Evolutionary conservation across 2,113 vertebrate species (phyloP), one percentile per base, ranked within the genome.

Genomic region (Percopsis transmontana): DNA sequence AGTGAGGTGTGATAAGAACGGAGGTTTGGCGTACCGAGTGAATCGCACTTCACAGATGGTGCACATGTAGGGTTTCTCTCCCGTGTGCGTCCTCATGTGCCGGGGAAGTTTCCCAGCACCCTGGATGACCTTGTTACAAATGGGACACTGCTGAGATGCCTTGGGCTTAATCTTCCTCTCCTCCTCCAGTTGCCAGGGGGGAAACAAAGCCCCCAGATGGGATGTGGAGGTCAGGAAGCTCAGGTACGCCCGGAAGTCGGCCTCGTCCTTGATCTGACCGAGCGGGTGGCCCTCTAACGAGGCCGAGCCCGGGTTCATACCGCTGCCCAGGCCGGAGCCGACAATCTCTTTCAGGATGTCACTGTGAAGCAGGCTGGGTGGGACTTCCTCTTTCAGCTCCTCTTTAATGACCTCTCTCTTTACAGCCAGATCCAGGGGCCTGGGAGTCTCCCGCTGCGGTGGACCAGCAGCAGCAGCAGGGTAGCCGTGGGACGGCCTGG

Each of bases 1-100:
- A 33, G 27, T 33, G 5, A 33, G 27, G 8, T 5, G 48, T 50
- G 8, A 27, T 38, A 23, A 16, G 11, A 40, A 18, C 57, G 21
- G 27, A 38, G 18, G 23, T 68, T 45, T 52, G 3, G 76, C 94
- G 50, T 87, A 99, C 97, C 97, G 97, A 91, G 97, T 99, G 83
- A 99, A 99, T 78, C 96, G 95, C 65, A 99, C 97, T 89, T 98
- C 96, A 62, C 97, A 99, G 93, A 99, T 98, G 81, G 81, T 97
- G 89, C 97, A 99, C 95, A 98, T 97, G 82, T 99, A 99, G 18
- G 97, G 97, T 87, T 99, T 99, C 90, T 99, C 97, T 68, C 97
- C 97, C 0, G 97, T 98, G 80, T 98, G 97, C 4, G 97, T 98
- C 76, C 97, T 93, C 96, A 99, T 99, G 91, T 99, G 97, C 54